Percentiles rank a stretch among this genome's conserved stretches.
These are phyloP conservation scores for Balaenoptera acutorostrata DNA, from an alignment of 2,113 vertebrate species.

Conservation along the genomic window DNA sequence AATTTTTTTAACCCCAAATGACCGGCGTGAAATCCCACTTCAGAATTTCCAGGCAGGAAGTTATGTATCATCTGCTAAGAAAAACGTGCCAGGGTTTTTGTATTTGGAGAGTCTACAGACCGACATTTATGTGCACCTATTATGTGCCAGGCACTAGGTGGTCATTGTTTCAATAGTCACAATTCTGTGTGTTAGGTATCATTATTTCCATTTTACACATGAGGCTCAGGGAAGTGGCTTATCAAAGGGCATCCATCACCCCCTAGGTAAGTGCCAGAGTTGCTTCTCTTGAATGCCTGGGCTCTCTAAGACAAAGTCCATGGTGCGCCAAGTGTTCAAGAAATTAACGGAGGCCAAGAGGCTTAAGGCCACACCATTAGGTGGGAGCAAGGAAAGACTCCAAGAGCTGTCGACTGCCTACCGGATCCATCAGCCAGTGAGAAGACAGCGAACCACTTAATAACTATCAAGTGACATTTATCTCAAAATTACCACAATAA, in stretches of 20 bases:
- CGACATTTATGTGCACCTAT: not conserved
- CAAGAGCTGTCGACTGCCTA: not conserved
- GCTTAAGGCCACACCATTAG: not conserved
- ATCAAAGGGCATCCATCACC: not conserved
- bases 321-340: not conserved
- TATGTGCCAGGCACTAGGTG: no score
- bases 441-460: not conserved
- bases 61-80: not conserved
- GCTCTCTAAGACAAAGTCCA: not conserved
- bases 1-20: not conserved
- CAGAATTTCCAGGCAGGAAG: not conserved
- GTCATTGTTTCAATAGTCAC: not conserved
- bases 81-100: not conserved
- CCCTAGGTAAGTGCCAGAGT: not conserved
- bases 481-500: not conserved
- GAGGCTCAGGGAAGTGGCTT: not conserved
- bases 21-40: not conserved
- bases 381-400: not conserved
- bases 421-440: not conserved
- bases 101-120: not conserved
- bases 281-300: not conserved
- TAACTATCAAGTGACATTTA: slow-evolving; percentile 17
- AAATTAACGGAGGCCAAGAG: not conserved
- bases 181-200: no score
- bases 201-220: no score